Base-by-base conservation (phyloP, 2,113 vertebrate genomes). In the Bufo bufo region DNA sequence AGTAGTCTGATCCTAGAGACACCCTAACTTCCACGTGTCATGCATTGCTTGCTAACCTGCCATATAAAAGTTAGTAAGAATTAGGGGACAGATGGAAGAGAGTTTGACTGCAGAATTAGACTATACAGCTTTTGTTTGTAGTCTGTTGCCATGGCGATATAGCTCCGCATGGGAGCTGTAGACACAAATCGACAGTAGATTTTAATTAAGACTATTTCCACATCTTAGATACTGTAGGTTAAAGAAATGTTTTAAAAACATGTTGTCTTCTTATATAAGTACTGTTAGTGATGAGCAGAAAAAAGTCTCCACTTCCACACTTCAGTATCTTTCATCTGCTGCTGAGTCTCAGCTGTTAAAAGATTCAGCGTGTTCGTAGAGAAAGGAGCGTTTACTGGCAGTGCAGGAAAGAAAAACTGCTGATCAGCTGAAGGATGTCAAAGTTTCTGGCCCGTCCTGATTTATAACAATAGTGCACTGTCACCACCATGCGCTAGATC, bases 401-500 rank as follows among this genome's bases (percentile, higher is more conserved):
- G 14, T 50, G 80, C 23, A 61, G 56, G 63, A 82, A 82, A 47
- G 33, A 66, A 4, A 82, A 54, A 81, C 43, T 58, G 78, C 49
- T 58, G 54, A 81, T 58, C 45, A 56, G 43, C 77, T 33, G 56
- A 59, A 4, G 23, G 63, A 23, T 65, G 23, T 66, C 16, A 69
- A 83, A 52, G 17, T 65, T 83, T 66, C 63, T 83, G 81, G 13
- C 63, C 81, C 61, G 52, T 83, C 47, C 16, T 69, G 45, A 83
- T 69, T 83, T 83, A 66, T 83, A 52, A 16, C 81, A 52, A 83
- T 83, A 65, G 81, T 69, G 20, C 47, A 23, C 61, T 69, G 63
- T 69, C 63, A 83, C 81, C 81, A 83, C 81, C 81, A 83, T 61
- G 81, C 47, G 63, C 65, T 54, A n/a, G 17, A 43, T 66, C n/a